Conservation (phyloP, 2,888 invertebrate genomes). For the Melinaea menophilus region DNA sequence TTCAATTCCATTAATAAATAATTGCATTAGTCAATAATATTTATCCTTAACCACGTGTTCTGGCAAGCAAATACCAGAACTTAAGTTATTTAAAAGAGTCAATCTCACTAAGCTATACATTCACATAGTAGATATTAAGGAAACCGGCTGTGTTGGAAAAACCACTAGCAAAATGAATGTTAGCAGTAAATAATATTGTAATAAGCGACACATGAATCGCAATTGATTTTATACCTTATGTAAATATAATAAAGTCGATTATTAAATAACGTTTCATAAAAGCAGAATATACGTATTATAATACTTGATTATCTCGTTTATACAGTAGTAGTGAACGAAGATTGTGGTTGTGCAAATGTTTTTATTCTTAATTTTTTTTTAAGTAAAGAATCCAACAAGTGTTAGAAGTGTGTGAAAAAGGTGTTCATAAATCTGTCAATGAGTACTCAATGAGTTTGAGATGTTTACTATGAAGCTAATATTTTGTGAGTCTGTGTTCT, state of each 20-base stretch:
- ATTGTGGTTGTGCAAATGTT: slow-evolving; percentile 20
- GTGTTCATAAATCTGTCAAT: no score
- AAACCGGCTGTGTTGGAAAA: slow-evolving; percentile 44
- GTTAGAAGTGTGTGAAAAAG: no score
- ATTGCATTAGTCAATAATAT: neutral
- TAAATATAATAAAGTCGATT: neutral
- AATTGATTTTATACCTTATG: slow-evolving; percentile 3
- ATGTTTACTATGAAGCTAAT: slow-evolving; percentile 11
- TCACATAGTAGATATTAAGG: slow-evolving; percentile 8
- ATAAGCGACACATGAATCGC: slow-evolving; percentile 4
- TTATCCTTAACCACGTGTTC: neutral
- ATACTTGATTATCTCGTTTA: slow-evolving; percentile 25
- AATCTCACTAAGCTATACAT: neutral
- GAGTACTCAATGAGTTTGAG: slow-evolving; percentile 1
- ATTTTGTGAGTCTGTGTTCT: slow-evolving; percentile 9
- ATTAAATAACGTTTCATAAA: neutral
- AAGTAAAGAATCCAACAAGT: no score
- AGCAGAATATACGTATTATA: slow-evolving; percentile 10
- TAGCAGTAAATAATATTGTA: slow-evolving; percentile 14
- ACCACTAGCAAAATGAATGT: slow-evolving; percentile 32
- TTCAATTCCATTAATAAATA: no score
- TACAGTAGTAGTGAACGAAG: slow-evolving; percentile 23
- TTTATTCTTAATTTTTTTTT: slow-evolving; percentile 1
- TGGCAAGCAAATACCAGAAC: neutral
- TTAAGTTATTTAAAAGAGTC: neutral